Evolutionary conservation across 2,113 vertebrate genomes (phyloP).

Genomic region (Cygnus atratus): DNA sequence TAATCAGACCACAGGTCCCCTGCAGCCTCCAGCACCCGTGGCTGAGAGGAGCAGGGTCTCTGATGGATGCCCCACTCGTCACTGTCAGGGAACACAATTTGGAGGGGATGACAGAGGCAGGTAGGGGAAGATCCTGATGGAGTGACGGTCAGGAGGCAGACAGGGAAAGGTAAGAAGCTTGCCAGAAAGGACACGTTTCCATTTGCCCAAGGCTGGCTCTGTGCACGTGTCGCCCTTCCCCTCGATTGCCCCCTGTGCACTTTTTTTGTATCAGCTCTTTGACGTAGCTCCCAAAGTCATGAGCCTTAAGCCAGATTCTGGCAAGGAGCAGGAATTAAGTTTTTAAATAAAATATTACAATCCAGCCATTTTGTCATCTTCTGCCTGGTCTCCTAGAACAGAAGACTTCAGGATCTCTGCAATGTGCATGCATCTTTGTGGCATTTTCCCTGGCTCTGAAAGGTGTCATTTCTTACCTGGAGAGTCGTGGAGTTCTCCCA

Average conservation of each 20-base stretch:
- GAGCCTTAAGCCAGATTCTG: not conserved
- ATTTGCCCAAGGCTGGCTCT: not conserved
- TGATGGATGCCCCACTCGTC: not conserved
- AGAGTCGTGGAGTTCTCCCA: not conserved
- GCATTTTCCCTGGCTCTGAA: not conserved
- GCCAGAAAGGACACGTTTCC: not conserved
- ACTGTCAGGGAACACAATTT: not conserved
- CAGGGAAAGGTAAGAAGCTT: not conserved
- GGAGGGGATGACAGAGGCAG: conserved; percentile 3
- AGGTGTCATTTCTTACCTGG: not conserved
- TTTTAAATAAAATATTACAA: not conserved
- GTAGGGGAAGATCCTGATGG: not conserved
- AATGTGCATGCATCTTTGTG: not conserved
- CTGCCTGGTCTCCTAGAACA: not conserved
- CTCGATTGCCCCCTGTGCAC: not conserved
- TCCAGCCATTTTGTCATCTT: not conserved
- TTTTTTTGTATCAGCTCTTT: not conserved
- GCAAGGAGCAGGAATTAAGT: not conserved
- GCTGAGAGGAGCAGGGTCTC: not conserved
- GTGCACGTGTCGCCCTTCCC: not conserved
- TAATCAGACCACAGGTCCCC: not conserved
- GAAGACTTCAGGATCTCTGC: not conserved
- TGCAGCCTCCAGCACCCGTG: accelerated
- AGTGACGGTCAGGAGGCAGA: not conserved
- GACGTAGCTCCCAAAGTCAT: not conserved